phyloP scores from a whole-genome alignment of 2,113 vertebrate genomes.

The Nyctibius bracteatus region DNA sequence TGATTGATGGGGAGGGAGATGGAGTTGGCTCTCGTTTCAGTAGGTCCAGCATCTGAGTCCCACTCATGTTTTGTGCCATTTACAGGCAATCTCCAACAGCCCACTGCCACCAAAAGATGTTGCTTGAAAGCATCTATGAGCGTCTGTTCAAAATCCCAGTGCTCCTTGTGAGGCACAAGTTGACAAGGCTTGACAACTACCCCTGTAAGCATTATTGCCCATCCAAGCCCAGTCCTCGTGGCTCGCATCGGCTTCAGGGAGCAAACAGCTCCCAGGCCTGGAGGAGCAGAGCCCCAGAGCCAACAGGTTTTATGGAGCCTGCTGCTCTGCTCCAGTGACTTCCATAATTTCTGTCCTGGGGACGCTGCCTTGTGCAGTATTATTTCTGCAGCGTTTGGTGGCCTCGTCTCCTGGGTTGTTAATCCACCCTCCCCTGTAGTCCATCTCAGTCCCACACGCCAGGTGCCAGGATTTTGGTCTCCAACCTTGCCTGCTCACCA shows the following conservation, averaged over 20 bases:
- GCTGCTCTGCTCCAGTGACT: neutral
- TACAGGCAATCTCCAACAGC: neutral
- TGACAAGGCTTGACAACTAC: neutral
- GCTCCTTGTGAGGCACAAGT: neutral
- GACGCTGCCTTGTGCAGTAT: neutral
- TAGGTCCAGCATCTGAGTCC: neutral
- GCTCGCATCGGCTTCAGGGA: neutral
- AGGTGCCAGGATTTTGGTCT: neutral
- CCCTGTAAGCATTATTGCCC: fast-evolving
- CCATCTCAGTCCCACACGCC: neutral
- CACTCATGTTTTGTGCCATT: neutral
- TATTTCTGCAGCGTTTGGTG: neutral
- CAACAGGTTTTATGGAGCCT: neutral
- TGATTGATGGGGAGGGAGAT: neutral
- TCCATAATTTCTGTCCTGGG: neutral
- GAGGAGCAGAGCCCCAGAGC: neutral
- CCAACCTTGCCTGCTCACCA: neutral
- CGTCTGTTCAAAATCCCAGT: neutral
- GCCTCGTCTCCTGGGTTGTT: neutral
- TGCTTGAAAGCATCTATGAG: neutral
- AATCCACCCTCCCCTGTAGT: neutral
- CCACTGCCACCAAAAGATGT: neutral
- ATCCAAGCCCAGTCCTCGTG: neutral
- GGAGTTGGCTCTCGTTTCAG: neutral
- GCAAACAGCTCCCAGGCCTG: neutral